phyloP scores from a whole-genome alignment of 2,888 invertebrate genomes.

The Oxystoma pomonae region DNA sequence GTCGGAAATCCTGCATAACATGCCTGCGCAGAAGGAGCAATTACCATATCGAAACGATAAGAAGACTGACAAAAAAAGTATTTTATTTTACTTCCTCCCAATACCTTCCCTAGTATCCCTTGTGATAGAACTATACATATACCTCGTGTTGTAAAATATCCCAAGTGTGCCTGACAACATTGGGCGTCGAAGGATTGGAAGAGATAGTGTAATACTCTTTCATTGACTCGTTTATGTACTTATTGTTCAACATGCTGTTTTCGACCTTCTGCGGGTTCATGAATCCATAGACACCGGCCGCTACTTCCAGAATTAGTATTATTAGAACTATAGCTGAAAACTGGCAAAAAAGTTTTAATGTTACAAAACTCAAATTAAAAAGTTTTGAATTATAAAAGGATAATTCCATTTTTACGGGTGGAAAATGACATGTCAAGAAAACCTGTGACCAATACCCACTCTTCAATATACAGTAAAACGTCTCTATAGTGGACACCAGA shows the following conservation, averaged over 20 bases:
- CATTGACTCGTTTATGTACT: conserved; percentile 47
- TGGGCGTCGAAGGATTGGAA: conserved; percentile 10
- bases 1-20: no score
- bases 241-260: neutral
- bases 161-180: conserved; percentile 69
- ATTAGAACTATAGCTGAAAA: conserved; percentile 73
- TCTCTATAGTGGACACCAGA: no score
- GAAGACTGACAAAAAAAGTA: no score
- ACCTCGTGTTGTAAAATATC: conserved; percentile 84
- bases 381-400: neutral
- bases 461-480: no score
- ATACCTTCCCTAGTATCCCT: no score
- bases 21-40: no score
- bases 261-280: conserved; percentile 65
- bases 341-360: conserved; percentile 46
- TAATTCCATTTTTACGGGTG: neutral
- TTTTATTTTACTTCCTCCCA: no score
- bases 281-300: conserved; percentile 80
- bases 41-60: no score
- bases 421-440: no score
- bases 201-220: conserved; percentile 59
- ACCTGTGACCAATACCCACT: no score
- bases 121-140: conserved; percentile 40
- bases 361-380: conserved; percentile 25
- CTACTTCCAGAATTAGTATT: conserved; percentile 79